A percentile compares a stretch with the other conserved stretches of the same genome.
These are phyloP conservation scores for Tor tambroides DNA, from an alignment of 2,113 vertebrate species.

Conservation along the genomic window DNA sequence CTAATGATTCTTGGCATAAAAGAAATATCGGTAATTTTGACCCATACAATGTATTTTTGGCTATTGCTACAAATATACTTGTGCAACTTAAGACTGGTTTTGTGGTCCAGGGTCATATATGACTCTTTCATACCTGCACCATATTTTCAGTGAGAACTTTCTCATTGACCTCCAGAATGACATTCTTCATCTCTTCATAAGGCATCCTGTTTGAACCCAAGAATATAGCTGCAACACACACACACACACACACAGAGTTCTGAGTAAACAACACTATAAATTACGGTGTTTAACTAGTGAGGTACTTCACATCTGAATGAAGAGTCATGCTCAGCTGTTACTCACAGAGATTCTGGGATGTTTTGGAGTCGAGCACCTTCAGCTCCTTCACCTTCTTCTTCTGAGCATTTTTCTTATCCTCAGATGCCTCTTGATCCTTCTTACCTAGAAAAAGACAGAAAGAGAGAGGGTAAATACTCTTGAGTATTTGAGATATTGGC, in stretches of 20 bases:
- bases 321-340: slow-evolving; percentile 24
- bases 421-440: slow-evolving; percentile 79
- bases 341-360: slow-evolving; percentile 87
- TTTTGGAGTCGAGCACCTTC: slow-evolving; percentile 81
- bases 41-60: too few relatives aligned
- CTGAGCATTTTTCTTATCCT: slow-evolving; percentile 77
- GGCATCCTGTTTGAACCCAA: slow-evolving; percentile 84
- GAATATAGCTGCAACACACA: slow-evolving; percentile 79
- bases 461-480: neutral
- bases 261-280: neutral
- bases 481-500: neutral
- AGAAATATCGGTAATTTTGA: too few relatives aligned
- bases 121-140: slow-evolving; percentile 73
- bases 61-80: too few relatives aligned
- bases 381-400: slow-evolving; percentile 91
- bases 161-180: slow-evolving; percentile 83
- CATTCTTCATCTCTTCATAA: slow-evolving; percentile 84
- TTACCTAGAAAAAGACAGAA: slow-evolving; percentile 70
- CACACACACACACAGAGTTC: slow-evolving; percentile 21
- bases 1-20: too few relatives aligned
- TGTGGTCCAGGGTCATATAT: too few relatives aligned
- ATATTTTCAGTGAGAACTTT: slow-evolving; percentile 81
- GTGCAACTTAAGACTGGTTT: too few relatives aligned
- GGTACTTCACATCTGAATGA: neutral
- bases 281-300: neutral